Conservation (phyloP, 1,140 invertebrate genomes). For the Neodiprion virginianus region DNA sequence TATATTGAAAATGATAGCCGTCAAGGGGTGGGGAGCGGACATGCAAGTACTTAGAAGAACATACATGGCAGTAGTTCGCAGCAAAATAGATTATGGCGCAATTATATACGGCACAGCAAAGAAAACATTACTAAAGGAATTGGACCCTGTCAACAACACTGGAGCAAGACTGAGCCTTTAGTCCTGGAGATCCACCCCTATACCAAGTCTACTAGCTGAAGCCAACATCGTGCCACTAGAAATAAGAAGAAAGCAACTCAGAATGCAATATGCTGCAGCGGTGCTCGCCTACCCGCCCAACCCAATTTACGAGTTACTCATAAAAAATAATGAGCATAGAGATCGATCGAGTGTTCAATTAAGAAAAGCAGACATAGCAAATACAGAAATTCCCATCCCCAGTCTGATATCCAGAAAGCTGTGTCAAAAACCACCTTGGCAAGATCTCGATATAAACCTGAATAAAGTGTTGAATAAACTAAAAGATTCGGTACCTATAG, state of each 20-base stretch:
- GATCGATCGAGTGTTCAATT: no score
- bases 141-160: conserved; percentile 25
- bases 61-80: conserved; percentile 29
- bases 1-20: conserved; percentile 25
- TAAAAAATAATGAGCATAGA: no score
- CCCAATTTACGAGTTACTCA: neutral
- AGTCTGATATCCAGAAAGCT: no score
- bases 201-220: conserved; percentile 23
- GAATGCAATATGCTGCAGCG: neutral
- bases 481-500: no score
- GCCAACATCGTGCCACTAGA: conserved; percentile 16
- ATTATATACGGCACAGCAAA: conserved; percentile 37
- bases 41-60: conserved; percentile 26
- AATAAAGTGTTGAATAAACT: no score
- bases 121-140: conserved; percentile 14
- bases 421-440: no score
- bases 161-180: conserved; percentile 21
- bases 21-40: conserved; percentile 32
- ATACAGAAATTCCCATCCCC: no score
- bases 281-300: neutral
- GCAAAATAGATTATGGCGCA: conserved; percentile 36
- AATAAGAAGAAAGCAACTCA: conserved; percentile 18
- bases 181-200: conserved; percentile 28
- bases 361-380: no score
- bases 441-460: no score